These are phyloP conservation scores for Epicauta chinensis DNA, from an alignment of 1,140 invertebrate species.

Conservation along the genomic window DNA sequence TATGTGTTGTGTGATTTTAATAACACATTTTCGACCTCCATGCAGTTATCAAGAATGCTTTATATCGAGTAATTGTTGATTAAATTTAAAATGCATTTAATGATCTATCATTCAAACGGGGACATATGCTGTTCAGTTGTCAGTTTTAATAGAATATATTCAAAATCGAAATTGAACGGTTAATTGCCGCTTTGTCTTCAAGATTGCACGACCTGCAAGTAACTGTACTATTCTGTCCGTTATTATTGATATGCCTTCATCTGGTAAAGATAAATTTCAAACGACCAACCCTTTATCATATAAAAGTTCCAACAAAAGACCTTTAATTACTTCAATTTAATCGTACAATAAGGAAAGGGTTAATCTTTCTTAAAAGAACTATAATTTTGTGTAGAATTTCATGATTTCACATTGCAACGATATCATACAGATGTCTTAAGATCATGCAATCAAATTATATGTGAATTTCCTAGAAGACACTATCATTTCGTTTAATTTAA, in stretches of 20 bases:
- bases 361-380: no score
- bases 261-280: background rate
- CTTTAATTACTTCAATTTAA: constrained; percentile 1
- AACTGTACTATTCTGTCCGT: background rate
- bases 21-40: background rate
- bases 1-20: constrained; percentile 12
- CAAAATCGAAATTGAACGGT: background rate
- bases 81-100: constrained; percentile 11
- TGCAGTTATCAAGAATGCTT: constrained; percentile 4
- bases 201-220: background rate
- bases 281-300: background rate
- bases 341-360: no score
- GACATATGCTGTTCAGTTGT: constrained; percentile 1
- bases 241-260: background rate
- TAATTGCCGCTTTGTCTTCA: background rate
- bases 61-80: no score
- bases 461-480: no score
- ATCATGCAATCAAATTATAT: no score
- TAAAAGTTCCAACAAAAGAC: background rate
- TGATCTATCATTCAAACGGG: constrained; percentile 5
- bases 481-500: no score
- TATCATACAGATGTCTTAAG: no score
- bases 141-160: constrained; percentile 2
- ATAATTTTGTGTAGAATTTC: no score
- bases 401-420: no score